Percentiles rank a stretch among this genome's conserved stretches.
These are phyloP conservation scores for Nymphicus hollandicus DNA, from an alignment of 2,113 vertebrate genomes.

Conservation along the genomic window DNA sequence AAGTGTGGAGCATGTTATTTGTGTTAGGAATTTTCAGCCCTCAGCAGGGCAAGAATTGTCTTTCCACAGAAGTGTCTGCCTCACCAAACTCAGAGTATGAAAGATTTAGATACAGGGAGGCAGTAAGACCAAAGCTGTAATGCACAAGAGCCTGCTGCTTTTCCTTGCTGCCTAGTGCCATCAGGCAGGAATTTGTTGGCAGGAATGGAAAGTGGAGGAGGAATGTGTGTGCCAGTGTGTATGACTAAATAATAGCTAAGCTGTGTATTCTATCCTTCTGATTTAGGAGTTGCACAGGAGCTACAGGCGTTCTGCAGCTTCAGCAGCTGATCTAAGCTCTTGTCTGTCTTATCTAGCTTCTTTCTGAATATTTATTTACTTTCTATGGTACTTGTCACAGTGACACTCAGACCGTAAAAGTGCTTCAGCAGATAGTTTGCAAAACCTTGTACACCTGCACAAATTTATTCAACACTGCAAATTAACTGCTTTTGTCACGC, in stretches of 20 bases:
- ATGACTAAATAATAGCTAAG: not conserved
- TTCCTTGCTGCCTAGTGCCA: not conserved
- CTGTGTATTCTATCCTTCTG: not conserved
- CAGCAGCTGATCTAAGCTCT: not conserved
- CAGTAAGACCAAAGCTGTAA: not conserved
- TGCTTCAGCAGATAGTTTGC: not conserved
- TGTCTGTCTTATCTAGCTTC: not conserved
- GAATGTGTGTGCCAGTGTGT: accelerated
- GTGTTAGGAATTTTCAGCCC: not conserved
- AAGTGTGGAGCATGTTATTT: not conserved
- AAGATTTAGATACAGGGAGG: not conserved
- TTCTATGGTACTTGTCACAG: not conserved
- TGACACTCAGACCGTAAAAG: not conserved
- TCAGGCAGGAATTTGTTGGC: not conserved
- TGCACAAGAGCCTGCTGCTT: not conserved
- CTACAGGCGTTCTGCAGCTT: not conserved
- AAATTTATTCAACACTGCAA: not conserved
- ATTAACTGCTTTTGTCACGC: not conserved
- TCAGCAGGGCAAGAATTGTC: not conserved
- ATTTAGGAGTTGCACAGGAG: not conserved
- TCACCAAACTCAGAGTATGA: not conserved
- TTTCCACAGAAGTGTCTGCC: not conserved
- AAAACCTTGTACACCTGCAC: not conserved
- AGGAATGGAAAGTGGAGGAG: not conserved
- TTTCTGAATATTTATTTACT: not conserved